phyloP scores from a whole-genome alignment of 2,888 invertebrate genomes.

The Pristionchus arcanus region DNA sequence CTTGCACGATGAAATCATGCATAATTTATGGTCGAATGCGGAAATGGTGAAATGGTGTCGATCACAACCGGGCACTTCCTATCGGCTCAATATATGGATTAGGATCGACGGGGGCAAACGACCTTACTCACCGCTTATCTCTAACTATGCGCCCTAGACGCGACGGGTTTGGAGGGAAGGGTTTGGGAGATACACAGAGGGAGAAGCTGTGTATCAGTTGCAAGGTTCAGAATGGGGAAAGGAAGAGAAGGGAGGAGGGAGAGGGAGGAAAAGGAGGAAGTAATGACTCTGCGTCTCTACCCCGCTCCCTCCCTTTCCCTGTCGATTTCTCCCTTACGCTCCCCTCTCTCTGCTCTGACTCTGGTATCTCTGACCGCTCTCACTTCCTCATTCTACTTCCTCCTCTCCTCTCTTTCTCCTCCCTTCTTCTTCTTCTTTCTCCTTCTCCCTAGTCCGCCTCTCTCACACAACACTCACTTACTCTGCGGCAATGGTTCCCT shows the following conservation, averaged over 20 bases:
- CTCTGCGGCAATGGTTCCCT: background rate
- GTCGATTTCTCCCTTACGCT: conserved; percentile 8
- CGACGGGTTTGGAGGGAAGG: background rate
- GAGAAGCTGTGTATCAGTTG: conserved; percentile 19
- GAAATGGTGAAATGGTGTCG: background rate
- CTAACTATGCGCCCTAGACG: background rate
- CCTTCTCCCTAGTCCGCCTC: background rate
- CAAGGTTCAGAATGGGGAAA: conserved; percentile 35
- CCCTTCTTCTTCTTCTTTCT: background rate
- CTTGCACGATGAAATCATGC: background rate
- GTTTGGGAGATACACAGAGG: background rate
- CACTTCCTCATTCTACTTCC: conserved; percentile 51
- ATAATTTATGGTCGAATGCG: background rate
- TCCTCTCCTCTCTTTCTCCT: background rate
- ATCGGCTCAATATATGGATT: background rate
- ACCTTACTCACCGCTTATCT: background rate
- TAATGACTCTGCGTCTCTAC: conserved; percentile 55
- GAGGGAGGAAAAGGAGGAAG: conserved; percentile 52
- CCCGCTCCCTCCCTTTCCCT: background rate
- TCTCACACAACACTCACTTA: conserved; percentile 32
- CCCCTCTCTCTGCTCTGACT: background rate
- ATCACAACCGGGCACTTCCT: background rate
- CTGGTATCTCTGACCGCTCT: conserved; percentile 49
- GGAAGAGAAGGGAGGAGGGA: background rate
- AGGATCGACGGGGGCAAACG: background rate